These are phyloP conservation scores for Melanogrammus aeglefinus DNA, from an alignment of 2,797 vertebrate species.

Conservation along the genomic window DNA sequence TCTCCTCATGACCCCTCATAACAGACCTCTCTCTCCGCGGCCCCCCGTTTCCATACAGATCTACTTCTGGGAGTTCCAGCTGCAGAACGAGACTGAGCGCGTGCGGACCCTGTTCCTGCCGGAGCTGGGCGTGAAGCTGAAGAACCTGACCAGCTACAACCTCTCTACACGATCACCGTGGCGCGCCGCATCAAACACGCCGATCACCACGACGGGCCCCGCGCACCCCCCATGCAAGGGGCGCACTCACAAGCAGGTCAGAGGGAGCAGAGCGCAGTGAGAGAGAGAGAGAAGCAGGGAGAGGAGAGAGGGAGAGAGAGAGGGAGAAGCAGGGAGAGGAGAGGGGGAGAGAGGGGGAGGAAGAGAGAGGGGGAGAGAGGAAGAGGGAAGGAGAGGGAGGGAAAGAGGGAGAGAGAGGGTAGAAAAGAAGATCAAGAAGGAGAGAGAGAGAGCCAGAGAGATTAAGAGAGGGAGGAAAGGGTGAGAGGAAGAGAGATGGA, in stretches of 20 bases:
- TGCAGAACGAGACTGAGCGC: constrained; percentile 81
- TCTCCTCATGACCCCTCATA: no score
- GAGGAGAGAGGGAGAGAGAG: background rate
- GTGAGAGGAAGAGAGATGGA: no score
- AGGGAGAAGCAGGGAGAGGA: background rate
- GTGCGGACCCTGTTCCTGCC: constrained; percentile 92
- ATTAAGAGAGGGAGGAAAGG: no score
- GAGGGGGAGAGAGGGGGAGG: background rate
- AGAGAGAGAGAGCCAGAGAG: no score
- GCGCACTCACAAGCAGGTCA: constrained; percentile 95
- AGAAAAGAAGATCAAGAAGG: no score
- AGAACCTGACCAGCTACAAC: constrained; percentile 97
- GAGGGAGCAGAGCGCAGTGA: background rate
- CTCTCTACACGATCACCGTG: constrained; percentile 89
- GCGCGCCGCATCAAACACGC: no score
- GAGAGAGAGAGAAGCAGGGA: background rate
- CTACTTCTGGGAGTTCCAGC: constrained; percentile 92
- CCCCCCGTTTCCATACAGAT: constrained; percentile 73
- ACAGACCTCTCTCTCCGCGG: background rate
- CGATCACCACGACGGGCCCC: constrained; percentile 92
- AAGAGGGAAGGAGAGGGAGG: background rate
- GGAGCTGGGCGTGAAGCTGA: constrained; percentile 87
- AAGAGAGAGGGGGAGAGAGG: background rate
- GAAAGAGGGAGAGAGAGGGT: background rate
- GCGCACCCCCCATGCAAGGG: constrained; percentile 81